Evolutionary conservation across 2,888 invertebrate species (phyloP), one percentile per base, ranked within the genome.

Genomic region (Chymomyza procnemis): DNA sequence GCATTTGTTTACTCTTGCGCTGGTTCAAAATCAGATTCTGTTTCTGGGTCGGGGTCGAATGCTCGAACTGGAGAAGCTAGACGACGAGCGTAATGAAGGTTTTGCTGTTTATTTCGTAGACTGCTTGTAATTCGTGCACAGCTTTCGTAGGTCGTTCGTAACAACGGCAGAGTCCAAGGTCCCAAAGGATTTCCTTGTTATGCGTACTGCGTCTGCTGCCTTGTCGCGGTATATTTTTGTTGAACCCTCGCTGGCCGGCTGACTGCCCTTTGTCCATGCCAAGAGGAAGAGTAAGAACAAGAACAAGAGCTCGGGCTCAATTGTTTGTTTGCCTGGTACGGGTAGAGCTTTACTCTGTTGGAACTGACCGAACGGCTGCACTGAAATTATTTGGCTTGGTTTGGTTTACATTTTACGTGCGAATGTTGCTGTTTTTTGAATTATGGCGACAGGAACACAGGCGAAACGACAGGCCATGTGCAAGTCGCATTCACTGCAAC

Each of bases 371-470:
- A 41, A 66, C 48, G 67, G 64, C 71, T 87, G 87, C 87, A 85
- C 82, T 82, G 82, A 76, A 87, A 84, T 87, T 87, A 87, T 84
- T 84, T 84, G 86, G 83, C 79, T 84, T 87, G 83, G 83, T 84
- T 84, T 84, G 86, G 83, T 80, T 84, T 87, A 84, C 83, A 87
- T 84, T 84, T 84, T 73, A 84, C 83, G 83, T 84, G 83, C 88
- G 86, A 84, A 87, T 84, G 87, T 84, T 83, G 84, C 87, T 84
- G 83, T 87, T 83, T 83, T 84, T 84, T 84, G 83, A 84, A 85
- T 84, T 84, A 84, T 84, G 88, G 84, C 86, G 83, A 84, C 83
- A 84, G 83, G 78, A 87, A 85, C 85, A 73, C 71, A 78, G 72
- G 12, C 46, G 34, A 21, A 71, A 62, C 57, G 52, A 55, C 59